phyloP scores from a whole-genome alignment of 1,140 invertebrate species.

The Drosophila nebulosa region DNA sequence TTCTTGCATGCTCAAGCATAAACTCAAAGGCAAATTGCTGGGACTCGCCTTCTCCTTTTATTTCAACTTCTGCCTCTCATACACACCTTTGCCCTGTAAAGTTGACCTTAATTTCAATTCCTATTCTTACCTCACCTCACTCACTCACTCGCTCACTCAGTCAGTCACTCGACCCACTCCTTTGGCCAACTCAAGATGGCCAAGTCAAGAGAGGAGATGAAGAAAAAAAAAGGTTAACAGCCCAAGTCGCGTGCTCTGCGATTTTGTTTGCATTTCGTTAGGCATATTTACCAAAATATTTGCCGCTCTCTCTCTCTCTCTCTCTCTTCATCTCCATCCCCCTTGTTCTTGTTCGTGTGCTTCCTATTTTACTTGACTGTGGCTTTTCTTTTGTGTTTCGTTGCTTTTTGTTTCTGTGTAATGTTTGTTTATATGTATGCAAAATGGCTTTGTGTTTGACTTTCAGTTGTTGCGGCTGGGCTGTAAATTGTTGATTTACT shows the following conservation, averaged over 20 bases:
- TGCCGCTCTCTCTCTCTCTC: not conserved
- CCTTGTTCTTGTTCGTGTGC: conserved; percentile 14
- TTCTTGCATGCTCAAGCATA: conserved; percentile 43
- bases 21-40: conserved; percentile 48
- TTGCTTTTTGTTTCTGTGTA: conserved; percentile 1
- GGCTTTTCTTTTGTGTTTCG: conserved; percentile 24
- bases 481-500: conserved; percentile 60
- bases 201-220: not conserved
- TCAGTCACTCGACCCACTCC: not conserved
- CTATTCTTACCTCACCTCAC: not conserved
- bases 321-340: not conserved
- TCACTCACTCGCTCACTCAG: no score
- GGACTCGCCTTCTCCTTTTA: not conserved
- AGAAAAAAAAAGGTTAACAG: conserved; percentile 64
- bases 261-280: conserved; percentile 78
- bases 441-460: conserved; percentile 75
- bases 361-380: conserved; percentile 12
- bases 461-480: conserved; percentile 20
- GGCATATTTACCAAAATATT: conserved; percentile 63
- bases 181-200: conserved; percentile 5
- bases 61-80: not conserved
- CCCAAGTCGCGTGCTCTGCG: conserved; percentile 54
- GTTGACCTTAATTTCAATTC: conserved; percentile 40
- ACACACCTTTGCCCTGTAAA: conserved; percentile 22
- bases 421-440: conserved; percentile 63